Percentiles rank a stretch among this genome's conserved stretches.
These are phyloP conservation scores for Campylomormyrus numenius DNA, from an alignment of 2,113 vertebrate species.

Conservation along the genomic window DNA sequence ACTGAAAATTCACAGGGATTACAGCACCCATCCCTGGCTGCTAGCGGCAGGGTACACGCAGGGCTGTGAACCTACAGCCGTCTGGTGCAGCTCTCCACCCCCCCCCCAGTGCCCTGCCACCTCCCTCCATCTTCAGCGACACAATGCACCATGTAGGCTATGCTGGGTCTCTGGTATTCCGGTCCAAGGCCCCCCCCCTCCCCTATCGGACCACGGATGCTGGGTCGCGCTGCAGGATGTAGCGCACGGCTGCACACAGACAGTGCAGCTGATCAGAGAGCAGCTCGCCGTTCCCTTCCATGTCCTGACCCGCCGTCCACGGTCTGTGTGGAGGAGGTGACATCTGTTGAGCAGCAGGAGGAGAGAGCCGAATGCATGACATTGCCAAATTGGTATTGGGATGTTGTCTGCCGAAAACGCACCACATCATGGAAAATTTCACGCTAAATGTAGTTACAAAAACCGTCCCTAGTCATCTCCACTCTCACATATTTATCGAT, in stretches of 20 bases:
- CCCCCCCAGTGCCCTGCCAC: neutral
- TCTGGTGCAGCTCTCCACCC: neutral
- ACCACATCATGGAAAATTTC: neutral
- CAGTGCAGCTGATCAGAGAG: neutral
- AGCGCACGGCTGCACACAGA: neutral
- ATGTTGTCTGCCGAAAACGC: neutral
- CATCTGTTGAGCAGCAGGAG: slow-evolving; percentile 5
- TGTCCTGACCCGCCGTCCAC: neutral
- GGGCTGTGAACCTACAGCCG: neutral
- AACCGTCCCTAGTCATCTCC: neutral
- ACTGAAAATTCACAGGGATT: neutral
- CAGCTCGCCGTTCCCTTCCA: neutral
- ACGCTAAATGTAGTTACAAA: neutral
- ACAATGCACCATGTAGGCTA: neutral
- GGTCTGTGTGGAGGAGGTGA: neutral
- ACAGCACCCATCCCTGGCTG: neutral
- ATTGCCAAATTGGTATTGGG: neutral
- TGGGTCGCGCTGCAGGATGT: neutral
- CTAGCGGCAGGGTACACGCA: neutral
- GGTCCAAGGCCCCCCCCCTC: neutral
- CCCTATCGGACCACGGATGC: neutral
- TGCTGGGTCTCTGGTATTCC: neutral
- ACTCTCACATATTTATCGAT: neutral
- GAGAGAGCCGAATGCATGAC: neutral
- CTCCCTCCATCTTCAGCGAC: neutral